A percentile compares a stretch with the other conserved stretches of the same genome.
Conservation (phyloP, 2,797 vertebrate genomes). For the Phrynocephalus forsythii region DNA sequence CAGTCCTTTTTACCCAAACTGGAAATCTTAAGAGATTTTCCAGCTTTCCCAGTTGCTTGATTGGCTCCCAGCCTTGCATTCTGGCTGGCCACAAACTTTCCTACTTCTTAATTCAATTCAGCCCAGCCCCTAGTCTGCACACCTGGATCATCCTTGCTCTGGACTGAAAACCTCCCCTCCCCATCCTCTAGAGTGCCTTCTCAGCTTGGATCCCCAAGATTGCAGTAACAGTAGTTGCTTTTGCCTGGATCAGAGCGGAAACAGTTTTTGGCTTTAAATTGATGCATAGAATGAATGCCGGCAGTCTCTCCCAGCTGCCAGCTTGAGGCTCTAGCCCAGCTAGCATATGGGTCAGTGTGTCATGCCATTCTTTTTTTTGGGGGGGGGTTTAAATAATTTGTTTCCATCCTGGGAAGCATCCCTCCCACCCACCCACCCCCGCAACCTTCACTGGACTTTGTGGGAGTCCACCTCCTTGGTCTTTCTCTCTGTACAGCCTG, state of each 20-base stretch:
- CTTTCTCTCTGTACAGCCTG: not conserved
- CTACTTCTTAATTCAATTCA: not conserved
- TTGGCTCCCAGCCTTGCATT: not conserved
- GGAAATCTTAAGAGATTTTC: not conserved
- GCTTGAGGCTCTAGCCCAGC: not conserved
- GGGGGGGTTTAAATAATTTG: not conserved
- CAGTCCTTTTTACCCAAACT: not conserved
- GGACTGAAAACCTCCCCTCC: not conserved
- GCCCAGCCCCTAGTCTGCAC: not conserved
- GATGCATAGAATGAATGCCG: not conserved
- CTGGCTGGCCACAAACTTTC: not conserved
- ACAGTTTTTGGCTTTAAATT: not conserved
- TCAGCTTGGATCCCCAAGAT: not conserved
- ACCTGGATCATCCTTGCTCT: not conserved
- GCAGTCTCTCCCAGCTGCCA: not conserved
- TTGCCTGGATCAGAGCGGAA: not conserved
- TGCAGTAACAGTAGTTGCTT: too few relatives aligned
- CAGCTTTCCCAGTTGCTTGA: not conserved
- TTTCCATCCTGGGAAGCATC: constrained; percentile 4
- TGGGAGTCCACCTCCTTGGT: not conserved
- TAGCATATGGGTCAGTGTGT: not conserved
- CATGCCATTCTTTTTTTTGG: not conserved
- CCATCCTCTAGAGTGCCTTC: not conserved
- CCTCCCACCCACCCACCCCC: too few relatives aligned
- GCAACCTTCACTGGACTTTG: not conserved